Conservation (phyloP, 64 coral and sea anemone species). For the Orbicella faveolata region DNA sequence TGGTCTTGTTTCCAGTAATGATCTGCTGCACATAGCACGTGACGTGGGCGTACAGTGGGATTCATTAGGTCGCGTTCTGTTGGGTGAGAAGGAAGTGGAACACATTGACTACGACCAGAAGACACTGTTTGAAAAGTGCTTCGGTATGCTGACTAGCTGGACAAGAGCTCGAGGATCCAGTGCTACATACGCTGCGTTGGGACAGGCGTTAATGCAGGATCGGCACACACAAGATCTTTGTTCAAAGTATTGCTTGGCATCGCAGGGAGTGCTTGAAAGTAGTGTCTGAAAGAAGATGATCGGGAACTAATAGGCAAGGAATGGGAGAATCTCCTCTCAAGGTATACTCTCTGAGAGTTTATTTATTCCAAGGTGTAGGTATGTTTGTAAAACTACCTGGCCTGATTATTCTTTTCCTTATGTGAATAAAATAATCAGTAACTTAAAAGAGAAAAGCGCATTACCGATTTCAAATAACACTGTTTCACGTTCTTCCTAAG, state of each 20-base stretch:
- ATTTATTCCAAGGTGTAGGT: too few relatives aligned
- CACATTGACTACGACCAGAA: conserved; percentile 15
- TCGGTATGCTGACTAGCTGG: background rate
- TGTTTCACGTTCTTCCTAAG: too few relatives aligned
- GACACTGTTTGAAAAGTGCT: conserved; percentile 11
- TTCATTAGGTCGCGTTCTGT: background rate
- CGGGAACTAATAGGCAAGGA: background rate
- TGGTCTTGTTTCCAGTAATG: background rate
- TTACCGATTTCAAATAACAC: too few relatives aligned
- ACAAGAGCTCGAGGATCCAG: background rate
- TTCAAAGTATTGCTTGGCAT: conserved; percentile 9
- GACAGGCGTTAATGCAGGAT: background rate
- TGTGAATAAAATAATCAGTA: too few relatives aligned
- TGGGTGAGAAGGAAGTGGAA: background rate
- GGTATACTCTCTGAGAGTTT: too few relatives aligned
- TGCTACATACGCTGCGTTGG: conserved; percentile 8
- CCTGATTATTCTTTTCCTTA: too few relatives aligned
- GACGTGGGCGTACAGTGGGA: conserved; percentile 9
- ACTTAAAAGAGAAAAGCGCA: too few relatives aligned
- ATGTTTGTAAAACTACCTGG: too few relatives aligned
- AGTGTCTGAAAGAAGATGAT: background rate
- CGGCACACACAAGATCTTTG: conserved; percentile 2
- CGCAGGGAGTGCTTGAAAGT: conserved; percentile 4
- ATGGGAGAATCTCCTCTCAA: too few relatives aligned
- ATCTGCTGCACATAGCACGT: conserved; percentile 1